These are phyloP conservation scores for Oceanodroma tethys DNA, from an alignment of 2,113 vertebrate species.

Conservation along the genomic window DNA sequence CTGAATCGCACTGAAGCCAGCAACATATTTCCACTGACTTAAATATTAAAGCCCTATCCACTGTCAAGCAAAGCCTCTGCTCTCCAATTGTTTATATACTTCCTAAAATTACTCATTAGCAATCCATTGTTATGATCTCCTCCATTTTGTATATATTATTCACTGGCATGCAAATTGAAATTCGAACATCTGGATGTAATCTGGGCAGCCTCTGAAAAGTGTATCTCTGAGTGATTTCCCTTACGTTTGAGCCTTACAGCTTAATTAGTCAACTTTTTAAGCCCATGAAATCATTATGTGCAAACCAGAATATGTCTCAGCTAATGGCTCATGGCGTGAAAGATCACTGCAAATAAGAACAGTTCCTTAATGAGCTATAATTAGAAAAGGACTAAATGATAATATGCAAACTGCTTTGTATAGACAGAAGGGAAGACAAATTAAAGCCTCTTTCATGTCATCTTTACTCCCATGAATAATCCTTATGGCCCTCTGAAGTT, in stretches of 20 bases:
- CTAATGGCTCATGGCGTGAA: not conserved
- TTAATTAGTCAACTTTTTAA: constrained; percentile 40
- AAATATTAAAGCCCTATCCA: not conserved
- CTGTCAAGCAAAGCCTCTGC: not conserved
- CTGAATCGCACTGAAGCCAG: not conserved
- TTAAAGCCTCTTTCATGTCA: not conserved
- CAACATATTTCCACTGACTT: not conserved
- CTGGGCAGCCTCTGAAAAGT: constrained; percentile 17
- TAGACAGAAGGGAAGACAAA: not conserved
- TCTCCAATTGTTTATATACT: constrained; percentile 29
- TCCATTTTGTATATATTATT: constrained; percentile 53
- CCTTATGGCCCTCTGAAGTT: not conserved
- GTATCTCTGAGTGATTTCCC: constrained; percentile 11
- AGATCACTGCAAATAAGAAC: not conserved
- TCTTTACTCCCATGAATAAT: not conserved
- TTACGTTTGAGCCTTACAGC: not conserved
- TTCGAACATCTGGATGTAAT: constrained; percentile 57
- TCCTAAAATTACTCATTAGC: constrained; percentile 59
- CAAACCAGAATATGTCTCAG: not conserved
- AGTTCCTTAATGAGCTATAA: constrained; percentile 1
- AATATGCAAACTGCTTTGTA: not conserved
- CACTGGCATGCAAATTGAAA: constrained; percentile 41
- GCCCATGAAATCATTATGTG: constrained; percentile 10
- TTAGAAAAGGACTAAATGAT: constrained; percentile 5
- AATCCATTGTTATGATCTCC: constrained; percentile 53